Conservation (phyloP, 2,888 invertebrate species). For the Hypselothyrea guttata region DNA sequence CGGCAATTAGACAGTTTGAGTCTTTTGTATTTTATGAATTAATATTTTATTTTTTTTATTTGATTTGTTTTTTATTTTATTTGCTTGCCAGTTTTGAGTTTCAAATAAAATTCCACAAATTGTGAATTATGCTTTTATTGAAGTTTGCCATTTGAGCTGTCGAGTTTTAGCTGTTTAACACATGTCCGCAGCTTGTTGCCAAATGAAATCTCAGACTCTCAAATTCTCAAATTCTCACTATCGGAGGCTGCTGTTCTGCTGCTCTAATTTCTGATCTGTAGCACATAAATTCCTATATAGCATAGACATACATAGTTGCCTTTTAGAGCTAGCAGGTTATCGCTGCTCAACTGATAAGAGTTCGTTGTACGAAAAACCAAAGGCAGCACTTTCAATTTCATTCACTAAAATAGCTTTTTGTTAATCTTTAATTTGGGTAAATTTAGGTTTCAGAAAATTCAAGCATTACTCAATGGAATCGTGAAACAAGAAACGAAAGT, state of each 20-base stretch:
- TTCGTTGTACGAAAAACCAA: constrained; percentile 60
- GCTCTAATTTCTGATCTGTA: constrained; percentile 46
- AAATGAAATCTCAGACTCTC: not conserved
- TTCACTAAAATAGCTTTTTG: constrained; percentile 34
- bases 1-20: constrained; percentile 27
- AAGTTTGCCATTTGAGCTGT: not conserved
- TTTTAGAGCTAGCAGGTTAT: constrained; percentile 71
- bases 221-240: constrained; percentile 17
- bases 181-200: not conserved
- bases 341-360: constrained; percentile 72
- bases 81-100: constrained; percentile 24
- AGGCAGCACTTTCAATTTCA: constrained; percentile 67
- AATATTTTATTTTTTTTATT: constrained; percentile 27
- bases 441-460: not conserved
- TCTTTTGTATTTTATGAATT: constrained; percentile 43
- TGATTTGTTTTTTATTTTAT: constrained; percentile 9
- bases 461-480: not conserved
- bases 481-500: too few relatives aligned
- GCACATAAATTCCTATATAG: too few relatives aligned
- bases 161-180: constrained; percentile 16
- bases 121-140: constrained; percentile 1
- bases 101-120: constrained; percentile 14
- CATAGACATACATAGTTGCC: constrained; percentile 36
- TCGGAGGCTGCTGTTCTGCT: constrained; percentile 49
- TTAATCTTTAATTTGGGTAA: not conserved